Conservation (phyloP, 2,797 vertebrate genomes). For the Enteromius anoplus region DNA sequence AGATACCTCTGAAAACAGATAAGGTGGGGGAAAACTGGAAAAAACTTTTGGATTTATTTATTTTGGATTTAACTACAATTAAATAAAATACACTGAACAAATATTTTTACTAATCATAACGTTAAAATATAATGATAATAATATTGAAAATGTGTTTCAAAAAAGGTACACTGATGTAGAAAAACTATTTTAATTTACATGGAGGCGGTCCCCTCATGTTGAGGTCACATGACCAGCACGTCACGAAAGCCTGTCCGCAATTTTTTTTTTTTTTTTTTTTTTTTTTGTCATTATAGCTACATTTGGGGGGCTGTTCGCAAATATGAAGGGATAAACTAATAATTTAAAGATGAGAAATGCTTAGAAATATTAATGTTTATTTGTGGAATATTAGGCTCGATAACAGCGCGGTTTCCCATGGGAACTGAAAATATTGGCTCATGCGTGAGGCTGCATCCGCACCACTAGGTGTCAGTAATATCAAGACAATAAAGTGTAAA, state of each 20-base stretch:
- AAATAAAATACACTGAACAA: neutral
- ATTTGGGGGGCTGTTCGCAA: no score
- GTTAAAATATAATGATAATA: no score
- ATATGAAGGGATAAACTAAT: no score
- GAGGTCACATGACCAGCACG: neutral
- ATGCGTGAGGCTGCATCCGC: neutral
- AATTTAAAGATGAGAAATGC: no score
- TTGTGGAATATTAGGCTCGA: neutral
- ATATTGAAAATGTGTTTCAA: neutral
- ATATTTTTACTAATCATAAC: neutral
- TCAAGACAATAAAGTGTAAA: neutral
- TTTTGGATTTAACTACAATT: neutral
- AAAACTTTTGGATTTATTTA: no score
- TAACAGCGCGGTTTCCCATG: neutral
- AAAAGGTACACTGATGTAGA: neutral
- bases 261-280: no score
- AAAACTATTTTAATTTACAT: neutral
- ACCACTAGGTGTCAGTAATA: neutral
- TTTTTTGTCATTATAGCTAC: no score
- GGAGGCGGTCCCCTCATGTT: neutral
- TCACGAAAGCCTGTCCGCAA: no score
- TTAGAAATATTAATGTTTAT: neutral
- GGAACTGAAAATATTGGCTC: neutral
- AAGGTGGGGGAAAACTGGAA: neutral
- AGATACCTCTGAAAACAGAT: conserved; percentile 72